Conservation (phyloP, 2,113 vertebrate species). For the Castor canadensis region DNA sequence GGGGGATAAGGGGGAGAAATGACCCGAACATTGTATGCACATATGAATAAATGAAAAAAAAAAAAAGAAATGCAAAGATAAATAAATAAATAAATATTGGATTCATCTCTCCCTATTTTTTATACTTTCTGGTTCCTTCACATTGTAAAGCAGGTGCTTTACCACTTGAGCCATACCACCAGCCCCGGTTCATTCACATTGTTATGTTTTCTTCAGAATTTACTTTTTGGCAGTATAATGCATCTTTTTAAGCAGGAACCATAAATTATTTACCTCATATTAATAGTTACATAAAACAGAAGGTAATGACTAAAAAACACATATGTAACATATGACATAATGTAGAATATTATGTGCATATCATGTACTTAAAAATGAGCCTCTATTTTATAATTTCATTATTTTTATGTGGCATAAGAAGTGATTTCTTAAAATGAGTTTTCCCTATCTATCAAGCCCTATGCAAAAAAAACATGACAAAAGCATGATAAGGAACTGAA, state of each 20-base stretch:
- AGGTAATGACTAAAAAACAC: not conserved
- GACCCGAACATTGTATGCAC: too few species aligned
- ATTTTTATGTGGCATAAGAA: not conserved
- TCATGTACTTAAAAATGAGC: not conserved
- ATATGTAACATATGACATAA: not conserved
- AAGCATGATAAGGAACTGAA: too few species aligned
- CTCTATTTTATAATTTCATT: not conserved
- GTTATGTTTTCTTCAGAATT: not conserved
- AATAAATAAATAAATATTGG: not conserved
- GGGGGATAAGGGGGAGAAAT: too few species aligned
- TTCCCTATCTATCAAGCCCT: not conserved
- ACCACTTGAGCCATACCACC: too few species aligned
- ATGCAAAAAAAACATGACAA: too few species aligned
- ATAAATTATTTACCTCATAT: not conserved
- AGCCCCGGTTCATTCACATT: not conserved
- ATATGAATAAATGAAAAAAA: too few species aligned
- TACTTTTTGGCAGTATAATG: not conserved
- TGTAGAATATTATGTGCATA: not conserved
- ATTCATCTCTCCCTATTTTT: not conserved
- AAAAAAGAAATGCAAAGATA: too few species aligned
- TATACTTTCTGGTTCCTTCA: not conserved
- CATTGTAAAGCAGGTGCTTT: too few species aligned
- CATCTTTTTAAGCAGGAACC: not conserved
- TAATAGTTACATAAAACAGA: not conserved
- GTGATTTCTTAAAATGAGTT: not conserved